Base-by-base conservation (phyloP, 2,797 vertebrate genomes). In the Betta splendens region DNA sequence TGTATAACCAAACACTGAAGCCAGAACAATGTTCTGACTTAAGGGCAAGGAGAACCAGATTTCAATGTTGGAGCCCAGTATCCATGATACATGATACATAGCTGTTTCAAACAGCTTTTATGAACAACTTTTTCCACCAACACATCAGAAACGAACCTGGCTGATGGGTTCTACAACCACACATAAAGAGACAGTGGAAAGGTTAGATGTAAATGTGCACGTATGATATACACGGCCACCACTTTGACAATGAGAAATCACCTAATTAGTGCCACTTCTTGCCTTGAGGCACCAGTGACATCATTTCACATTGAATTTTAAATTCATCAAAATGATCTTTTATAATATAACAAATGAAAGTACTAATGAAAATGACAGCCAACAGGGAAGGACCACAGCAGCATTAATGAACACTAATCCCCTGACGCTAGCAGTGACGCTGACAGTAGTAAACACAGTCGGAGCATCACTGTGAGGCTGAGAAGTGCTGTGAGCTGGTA, bases 351-450 rank as follows among this genome's bases (percentile, higher is more conserved):
- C 48, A 72, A 68, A 79, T 26, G 17, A 20, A 21, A 10, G 8
- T 16, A 20, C 4, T 9, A 16, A 4, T 31, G 13, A 47, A 25
- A 44, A 17, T 51, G 61, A 31, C 47, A 62, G 64, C 48, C 52
- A n/a, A 25, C 43, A 44, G 36, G 36, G 56, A n/a, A n/a, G 54
- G 50, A 79, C 64, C 21, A 53, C 29, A 72, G 28, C 51, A 26
- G 49, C 33, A 42, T 66, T 59, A 18, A 54, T 50, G 12, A 43
- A 22, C 32, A 64, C 61, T 52, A 54, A 64, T 47, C 17, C 56
- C 68, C 16, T 70, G 61, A 69, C 76, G 43, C n/a, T 61, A 26
- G 20, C 25, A 55, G 26, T 36, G n/a, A 16, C 6, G 12, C 37
- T 23, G 31, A 26, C 32, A 52, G 25, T 9, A 9, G 42, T n/a